Percentiles rank a stretch among this genome's conserved stretches.
These are phyloP conservation scores for Protobothrops flavoviridis DNA, from an alignment of 2,113 vertebrate species.

Conservation along the genomic window DNA sequence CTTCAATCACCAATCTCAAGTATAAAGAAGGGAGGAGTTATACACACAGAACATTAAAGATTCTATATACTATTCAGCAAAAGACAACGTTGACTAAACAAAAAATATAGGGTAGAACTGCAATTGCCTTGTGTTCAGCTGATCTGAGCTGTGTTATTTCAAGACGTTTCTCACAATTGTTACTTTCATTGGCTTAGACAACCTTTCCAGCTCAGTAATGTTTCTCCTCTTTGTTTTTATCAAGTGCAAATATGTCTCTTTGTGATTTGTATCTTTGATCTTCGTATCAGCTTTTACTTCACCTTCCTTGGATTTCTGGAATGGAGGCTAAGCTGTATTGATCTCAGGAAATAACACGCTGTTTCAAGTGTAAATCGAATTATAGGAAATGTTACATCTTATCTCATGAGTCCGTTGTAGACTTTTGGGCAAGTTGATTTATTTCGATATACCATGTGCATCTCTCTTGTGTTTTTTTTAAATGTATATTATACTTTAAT, in stretches of 20 bases:
- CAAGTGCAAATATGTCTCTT: background rate
- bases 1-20: background rate
- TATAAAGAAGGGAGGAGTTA: background rate
- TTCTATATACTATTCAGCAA: background rate
- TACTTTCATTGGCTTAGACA: background rate
- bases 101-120: background rate
- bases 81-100: background rate
- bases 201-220: background rate
- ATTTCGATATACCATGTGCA: background rate
- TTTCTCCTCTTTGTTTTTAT: background rate
- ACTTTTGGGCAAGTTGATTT: constrained; percentile 43
- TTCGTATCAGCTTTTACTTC: constrained; percentile 28
- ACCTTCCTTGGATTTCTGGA: constrained; percentile 41
- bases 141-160: background rate
- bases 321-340: constrained; percentile 57
- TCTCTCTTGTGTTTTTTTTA: background rate
- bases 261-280: constrained; percentile 25
- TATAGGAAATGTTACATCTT: constrained; percentile 52
- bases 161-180: background rate
- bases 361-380: constrained; percentile 43
- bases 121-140: background rate
- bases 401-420: constrained; percentile 11
- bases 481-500: background rate
- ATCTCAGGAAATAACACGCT: constrained; percentile 51
- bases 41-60: constrained; percentile 6